Conservation (phyloP, 2,113 vertebrate genomes). For the Numida meleagris region DNA sequence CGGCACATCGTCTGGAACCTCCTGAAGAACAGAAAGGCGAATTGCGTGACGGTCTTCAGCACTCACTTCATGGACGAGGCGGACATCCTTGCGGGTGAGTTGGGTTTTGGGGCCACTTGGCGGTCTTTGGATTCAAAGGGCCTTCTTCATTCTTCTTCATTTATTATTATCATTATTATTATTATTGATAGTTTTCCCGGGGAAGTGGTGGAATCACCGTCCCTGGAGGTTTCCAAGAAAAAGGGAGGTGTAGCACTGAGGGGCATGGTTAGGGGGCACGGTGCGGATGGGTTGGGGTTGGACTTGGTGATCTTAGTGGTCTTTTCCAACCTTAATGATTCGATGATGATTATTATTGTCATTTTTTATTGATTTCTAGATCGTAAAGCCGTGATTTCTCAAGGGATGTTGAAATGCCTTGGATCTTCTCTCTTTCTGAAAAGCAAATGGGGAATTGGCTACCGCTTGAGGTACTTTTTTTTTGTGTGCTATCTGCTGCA, state of each 20-base stretch:
- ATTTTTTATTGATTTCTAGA: slow-evolving; percentile 73
- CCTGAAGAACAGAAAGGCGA: slow-evolving; percentile 83
- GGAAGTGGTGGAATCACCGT: too few species aligned
- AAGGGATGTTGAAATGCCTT: slow-evolving; percentile 93
- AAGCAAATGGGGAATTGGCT: slow-evolving; percentile 96
- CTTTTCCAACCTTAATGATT: too few species aligned
- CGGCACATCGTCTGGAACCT: slow-evolving; percentile 94
- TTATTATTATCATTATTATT: not conserved
- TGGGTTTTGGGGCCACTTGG: fast-evolving
- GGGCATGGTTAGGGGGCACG: too few species aligned
- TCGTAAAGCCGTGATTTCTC: slow-evolving; percentile 96
- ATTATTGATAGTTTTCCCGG: too few species aligned
- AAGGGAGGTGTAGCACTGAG: too few species aligned
- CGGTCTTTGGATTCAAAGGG: fast-evolving
- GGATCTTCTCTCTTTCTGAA: slow-evolving; percentile 98
- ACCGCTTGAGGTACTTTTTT: slow-evolving; percentile 87
- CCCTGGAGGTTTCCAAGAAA: too few species aligned
- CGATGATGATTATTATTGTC: too few species aligned
- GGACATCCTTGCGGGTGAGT: slow-evolving; percentile 91
- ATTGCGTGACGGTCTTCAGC: slow-evolving; percentile 88
- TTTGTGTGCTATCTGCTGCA: not conserved
- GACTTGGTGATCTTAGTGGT: too few species aligned
- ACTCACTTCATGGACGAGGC: slow-evolving; percentile 99
- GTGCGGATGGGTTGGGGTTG: too few species aligned
- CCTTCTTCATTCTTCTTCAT: not conserved